Base-by-base conservation (phyloP, 2,113 vertebrate species). In the Manacus vitellinus region DNA sequence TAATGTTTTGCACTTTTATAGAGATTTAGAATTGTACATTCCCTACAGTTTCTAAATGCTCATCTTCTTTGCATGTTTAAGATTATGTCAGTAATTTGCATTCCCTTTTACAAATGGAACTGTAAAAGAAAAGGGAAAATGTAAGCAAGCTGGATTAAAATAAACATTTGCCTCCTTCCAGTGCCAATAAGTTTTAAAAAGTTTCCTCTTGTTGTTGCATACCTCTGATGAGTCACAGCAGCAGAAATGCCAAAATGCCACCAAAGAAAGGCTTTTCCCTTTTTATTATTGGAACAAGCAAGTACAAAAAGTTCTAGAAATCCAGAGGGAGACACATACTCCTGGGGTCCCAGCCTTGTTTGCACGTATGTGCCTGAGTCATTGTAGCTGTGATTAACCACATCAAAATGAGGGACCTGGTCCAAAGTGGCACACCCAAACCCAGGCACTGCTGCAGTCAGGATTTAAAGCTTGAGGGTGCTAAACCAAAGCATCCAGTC, bases 231-330 rank as follows among this genome's bases (percentile, higher is more conserved):
- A 97, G 37, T 96, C 96, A 95, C 37, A 68, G 93, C 80, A 70
- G 74, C 77, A 89, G 91, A 88, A 91, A 85, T 65, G 95, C 86
- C 94, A 97, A 81, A 97, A 89, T 78, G 87, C 87, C 77, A 94
- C 94, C 84, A 89, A 95, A 97, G 84, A 96, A 96, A 96, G 77
- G 49, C 89, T 85, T 96, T 96, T 37, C 77, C 62, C 83, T 85
- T 77, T 56, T 62, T 91, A 19, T 84, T 95, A 35, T 49, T 62
- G 46, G 74, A 96, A 91, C 77, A 82, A 89, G n/a, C 9, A 85
- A 72, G 93, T 95, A 96, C 93, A 93, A 94, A 70, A 82, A 85
- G 94, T 96, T 88, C 93, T 73, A 22, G 91, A 73, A 75, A 43
- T 68, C 49, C 66, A 46, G 84, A 79, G 87, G 94, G 94, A 95